Evolutionary conservation across 2,797 vertebrate genomes (phyloP).

Genomic region (Enteromius viviparus): DNA sequence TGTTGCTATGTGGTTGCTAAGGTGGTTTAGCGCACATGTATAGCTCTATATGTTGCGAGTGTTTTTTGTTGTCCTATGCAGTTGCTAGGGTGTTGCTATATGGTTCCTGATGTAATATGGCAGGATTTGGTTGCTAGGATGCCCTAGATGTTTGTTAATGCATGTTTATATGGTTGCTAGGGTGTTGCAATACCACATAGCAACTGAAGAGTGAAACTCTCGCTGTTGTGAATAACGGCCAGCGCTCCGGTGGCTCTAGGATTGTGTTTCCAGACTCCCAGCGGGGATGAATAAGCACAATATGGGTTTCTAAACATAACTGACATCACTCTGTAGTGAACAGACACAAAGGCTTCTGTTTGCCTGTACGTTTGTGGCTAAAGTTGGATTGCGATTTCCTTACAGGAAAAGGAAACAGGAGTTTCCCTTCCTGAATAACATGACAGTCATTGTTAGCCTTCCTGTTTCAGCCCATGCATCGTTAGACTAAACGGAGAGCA

Average conservation of each 20-base stretch:
- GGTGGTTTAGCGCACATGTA: too few relatives aligned
- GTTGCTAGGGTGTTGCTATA: background rate
- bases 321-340: background rate
- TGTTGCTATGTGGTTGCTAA: too few relatives aligned
- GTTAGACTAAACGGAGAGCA: background rate
- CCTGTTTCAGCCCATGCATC: conserved; percentile 34
- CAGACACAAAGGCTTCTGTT: conserved; percentile 7
- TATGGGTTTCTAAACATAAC: background rate
- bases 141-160: background rate
- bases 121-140: background rate
- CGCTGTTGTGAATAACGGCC: background rate
- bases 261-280: background rate
- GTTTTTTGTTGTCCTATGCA: background rate
- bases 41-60: background rate
- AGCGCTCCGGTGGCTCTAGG: background rate
- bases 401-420: conserved; percentile 61
- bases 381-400: conserved; percentile 23
- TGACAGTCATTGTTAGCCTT: conserved; percentile 56
- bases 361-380: background rate
- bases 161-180: background rate
- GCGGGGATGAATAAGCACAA: background rate
- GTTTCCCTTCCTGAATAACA: conserved; percentile 46
- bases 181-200: background rate
- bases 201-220: background rate
- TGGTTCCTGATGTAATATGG: too few relatives aligned